phyloP scores from a whole-genome alignment of 2,113 vertebrate genomes.

The Ascaphus truei region DNA sequence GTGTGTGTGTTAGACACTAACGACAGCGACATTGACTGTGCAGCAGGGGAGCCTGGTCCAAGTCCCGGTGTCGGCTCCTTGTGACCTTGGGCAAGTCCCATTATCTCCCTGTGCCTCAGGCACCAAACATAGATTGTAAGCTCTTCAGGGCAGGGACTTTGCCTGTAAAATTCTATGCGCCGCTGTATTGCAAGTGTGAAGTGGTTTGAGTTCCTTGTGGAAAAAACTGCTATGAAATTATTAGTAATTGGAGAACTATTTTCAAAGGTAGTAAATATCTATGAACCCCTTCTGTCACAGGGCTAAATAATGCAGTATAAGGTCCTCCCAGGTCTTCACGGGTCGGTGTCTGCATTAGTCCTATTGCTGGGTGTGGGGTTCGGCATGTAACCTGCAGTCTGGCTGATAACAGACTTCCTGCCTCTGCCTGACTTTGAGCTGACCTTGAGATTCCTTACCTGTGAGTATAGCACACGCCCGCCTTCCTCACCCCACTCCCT shows the following conservation, averaged over 20 bases:
- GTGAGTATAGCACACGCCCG: neutral
- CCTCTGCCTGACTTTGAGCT: neutral
- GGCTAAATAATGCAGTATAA: neutral
- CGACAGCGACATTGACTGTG: neutral
- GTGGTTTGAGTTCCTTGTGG: too few species aligned
- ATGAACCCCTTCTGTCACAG: too few species aligned
- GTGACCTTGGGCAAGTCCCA: neutral
- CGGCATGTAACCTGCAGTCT: neutral
- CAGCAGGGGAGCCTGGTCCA: neutral
- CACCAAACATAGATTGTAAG: too few species aligned
- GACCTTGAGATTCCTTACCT: constrained; percentile 9
- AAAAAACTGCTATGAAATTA: too few species aligned
- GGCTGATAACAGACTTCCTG: neutral
- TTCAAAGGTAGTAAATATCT: too few species aligned
- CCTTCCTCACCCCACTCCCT: neutral
- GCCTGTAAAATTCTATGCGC: too few species aligned
- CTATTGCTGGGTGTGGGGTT: neutral
- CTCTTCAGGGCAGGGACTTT: too few species aligned
- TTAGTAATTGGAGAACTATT: too few species aligned
- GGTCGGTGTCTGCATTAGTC: neutral
- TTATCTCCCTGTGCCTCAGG: too few species aligned
- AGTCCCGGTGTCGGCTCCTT: neutral
- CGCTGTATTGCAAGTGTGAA: too few species aligned
- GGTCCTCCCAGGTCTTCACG: neutral
- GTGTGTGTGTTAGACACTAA: neutral